A percentile compares a stretch with the other conserved stretches of the same genome.
phyloP scores from a whole-genome alignment of 2,797 vertebrate genomes.

The Gila robusta region DNA sequence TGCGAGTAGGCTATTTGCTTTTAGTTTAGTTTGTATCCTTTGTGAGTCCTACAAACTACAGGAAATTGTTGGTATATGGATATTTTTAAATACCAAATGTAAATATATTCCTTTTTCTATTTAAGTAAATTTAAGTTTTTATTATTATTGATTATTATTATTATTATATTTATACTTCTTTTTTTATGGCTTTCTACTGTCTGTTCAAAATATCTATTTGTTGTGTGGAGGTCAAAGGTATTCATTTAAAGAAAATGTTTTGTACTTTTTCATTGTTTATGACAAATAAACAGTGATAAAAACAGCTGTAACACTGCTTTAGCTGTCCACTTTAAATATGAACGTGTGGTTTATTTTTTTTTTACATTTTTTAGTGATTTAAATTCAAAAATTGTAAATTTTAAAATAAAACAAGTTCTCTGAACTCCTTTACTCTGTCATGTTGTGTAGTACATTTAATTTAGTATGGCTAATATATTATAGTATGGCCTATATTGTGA shows the following conservation, averaged over 20 bases:
- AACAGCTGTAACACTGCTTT: not conserved
- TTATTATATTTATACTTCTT: slow-evolving; percentile 29
- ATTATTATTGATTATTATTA: slow-evolving; percentile 60
- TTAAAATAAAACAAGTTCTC: slow-evolving; percentile 69
- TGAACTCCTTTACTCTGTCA: not conserved
- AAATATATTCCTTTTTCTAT: slow-evolving; percentile 51
- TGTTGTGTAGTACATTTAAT: not conserved
- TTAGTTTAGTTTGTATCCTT: not conserved
- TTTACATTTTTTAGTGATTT: slow-evolving; percentile 70
- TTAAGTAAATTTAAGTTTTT: slow-evolving; percentile 48
- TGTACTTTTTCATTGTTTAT: not conserved
- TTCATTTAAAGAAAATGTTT: slow-evolving; percentile 45
- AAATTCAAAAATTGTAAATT: slow-evolving; percentile 64
- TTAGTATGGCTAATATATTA: not conserved
- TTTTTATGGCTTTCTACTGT: not conserved
- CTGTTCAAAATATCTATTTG: not conserved
- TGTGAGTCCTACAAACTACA: not conserved
- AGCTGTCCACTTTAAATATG: slow-evolving; percentile 19
- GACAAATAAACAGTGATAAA: slow-evolving; percentile 17
- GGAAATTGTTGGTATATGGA: not conserved
- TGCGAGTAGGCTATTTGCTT: not conserved
- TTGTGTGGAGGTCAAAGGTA: slow-evolving; percentile 65
- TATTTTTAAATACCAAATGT: slow-evolving; percentile 49
- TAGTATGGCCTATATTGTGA: not conserved
- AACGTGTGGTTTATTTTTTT: slow-evolving; percentile 64